phyloP scores from a whole-genome alignment of 2,888 invertebrate genomes.

The Parochlus steinenii region DNA sequence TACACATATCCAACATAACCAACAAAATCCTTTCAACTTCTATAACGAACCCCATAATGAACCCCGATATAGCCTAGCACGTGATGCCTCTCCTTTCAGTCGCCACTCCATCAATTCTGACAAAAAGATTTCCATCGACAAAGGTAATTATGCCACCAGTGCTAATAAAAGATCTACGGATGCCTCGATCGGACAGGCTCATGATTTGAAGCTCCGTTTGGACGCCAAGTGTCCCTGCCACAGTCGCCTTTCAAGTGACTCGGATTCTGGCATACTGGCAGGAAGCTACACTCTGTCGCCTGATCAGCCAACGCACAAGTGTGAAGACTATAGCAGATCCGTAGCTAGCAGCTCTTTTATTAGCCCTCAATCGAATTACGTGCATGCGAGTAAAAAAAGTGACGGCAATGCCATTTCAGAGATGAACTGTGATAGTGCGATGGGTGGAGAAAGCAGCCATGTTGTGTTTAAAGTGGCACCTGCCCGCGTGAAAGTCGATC shows the following conservation, averaged over 20 bases:
- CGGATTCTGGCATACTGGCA: conserved; percentile 68
- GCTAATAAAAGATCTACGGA: conserved; percentile 7
- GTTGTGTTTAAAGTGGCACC: conserved; percentile 34
- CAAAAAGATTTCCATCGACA: conserved; percentile 29
- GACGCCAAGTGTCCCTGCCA: no score
- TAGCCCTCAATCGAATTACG: conserved; percentile 6
- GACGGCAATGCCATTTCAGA: neutral
- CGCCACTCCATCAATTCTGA: conserved; percentile 43
- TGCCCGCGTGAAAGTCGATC: conserved; percentile 28
- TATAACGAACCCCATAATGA: no score
- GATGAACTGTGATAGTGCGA: conserved; percentile 20
- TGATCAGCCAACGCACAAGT: conserved; percentile 36
- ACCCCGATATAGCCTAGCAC: conserved; percentile 19
- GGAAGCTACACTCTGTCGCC: conserved; percentile 63
- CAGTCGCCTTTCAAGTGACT: conserved; percentile 52
- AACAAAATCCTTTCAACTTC: no score
- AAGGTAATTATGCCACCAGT: neutral
- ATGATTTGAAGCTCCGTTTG: no score
- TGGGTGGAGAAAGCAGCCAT: conserved; percentile 33
- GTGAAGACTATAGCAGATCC: no score
- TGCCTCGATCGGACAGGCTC: no score
- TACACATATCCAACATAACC: no score
- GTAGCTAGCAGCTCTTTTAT: conserved; percentile 18
- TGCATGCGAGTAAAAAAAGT: conserved; percentile 1
- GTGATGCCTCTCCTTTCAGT: conserved; percentile 25